These are phyloP conservation scores for Mystacornis crossleyi DNA, from an alignment of 2,113 vertebrate species.

Conservation along the genomic window DNA sequence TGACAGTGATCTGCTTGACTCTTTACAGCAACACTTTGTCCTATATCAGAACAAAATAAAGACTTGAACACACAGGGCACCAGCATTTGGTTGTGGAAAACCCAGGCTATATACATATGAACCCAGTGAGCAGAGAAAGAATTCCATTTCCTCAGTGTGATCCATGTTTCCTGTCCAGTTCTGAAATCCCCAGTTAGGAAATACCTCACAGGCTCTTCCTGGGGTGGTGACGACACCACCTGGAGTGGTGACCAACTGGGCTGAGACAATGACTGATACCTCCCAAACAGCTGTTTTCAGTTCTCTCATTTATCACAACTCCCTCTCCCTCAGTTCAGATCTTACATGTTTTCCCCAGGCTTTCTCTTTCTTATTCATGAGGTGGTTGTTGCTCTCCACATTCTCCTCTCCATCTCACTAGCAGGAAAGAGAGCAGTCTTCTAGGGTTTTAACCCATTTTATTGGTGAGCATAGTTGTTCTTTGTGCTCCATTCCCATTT, in stretches of 20 bases:
- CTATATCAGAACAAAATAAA: neutral
- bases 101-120: neutral
- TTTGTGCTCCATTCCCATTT: neutral
- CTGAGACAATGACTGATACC: neutral
- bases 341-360: neutral
- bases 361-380: neutral
- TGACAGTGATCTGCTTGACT: neutral
- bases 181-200: neutral
- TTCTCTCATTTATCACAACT: neutral
- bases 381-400: neutral
- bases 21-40: neutral
- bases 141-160: neutral
- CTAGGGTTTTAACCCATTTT: neutral
- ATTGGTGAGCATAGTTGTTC: neutral
- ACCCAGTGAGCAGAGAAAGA: neutral
- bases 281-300: neutral
- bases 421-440: neutral
- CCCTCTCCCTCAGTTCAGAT: neutral
- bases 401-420: neutral
- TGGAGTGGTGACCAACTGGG: neutral
- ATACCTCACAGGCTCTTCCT: neutral
- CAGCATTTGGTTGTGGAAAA: neutral
- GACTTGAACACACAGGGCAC: neutral
- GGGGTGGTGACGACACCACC: neutral
- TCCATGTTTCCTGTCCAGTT: neutral